Percentiles rank a stretch among this genome's conserved stretches.
Conservation (phyloP, 2,113 vertebrate genomes). For the Salvator merianae region DNA sequence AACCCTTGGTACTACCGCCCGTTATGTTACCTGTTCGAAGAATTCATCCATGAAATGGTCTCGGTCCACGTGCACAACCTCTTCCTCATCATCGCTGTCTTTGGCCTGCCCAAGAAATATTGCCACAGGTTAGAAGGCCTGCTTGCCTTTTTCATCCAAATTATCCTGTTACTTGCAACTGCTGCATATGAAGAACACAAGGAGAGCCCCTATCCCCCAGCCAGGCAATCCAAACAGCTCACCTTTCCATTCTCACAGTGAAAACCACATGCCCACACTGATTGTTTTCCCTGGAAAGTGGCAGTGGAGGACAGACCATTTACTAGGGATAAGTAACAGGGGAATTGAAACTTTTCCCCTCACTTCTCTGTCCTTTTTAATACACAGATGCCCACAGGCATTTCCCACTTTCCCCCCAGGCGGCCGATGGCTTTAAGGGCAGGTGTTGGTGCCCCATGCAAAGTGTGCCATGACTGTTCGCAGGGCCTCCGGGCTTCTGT, state of each 20-base stretch:
- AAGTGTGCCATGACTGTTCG: no score
- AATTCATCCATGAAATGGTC: slow-evolving; percentile 97
- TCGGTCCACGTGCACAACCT: slow-evolving; percentile 91
- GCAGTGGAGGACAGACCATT: not conserved
- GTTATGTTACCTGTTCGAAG: slow-evolving; percentile 90
- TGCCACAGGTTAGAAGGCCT: not conserved
- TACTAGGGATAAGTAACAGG: not conserved
- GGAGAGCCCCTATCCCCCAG: not conserved
- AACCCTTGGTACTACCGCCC: not conserved
- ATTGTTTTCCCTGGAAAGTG: no score
- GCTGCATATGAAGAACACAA: not conserved
- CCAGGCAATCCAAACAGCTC: no score
- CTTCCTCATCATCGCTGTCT: slow-evolving; percentile 95
- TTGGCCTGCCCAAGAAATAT: slow-evolving; percentile 78
- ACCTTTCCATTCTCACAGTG: no score
- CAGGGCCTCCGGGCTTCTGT: no score
- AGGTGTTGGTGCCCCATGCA: no score
- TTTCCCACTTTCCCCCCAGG: not conserved
- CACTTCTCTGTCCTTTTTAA: not conserved
- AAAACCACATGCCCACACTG: no score
- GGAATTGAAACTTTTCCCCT: not conserved
- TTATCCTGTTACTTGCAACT: not conserved
- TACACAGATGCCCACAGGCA: not conserved
- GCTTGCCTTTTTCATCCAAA: no score
- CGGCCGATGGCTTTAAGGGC: no score